phyloP scores from a whole-genome alignment of 2,113 vertebrate species.

The Aleadryas rufinucha region DNA sequence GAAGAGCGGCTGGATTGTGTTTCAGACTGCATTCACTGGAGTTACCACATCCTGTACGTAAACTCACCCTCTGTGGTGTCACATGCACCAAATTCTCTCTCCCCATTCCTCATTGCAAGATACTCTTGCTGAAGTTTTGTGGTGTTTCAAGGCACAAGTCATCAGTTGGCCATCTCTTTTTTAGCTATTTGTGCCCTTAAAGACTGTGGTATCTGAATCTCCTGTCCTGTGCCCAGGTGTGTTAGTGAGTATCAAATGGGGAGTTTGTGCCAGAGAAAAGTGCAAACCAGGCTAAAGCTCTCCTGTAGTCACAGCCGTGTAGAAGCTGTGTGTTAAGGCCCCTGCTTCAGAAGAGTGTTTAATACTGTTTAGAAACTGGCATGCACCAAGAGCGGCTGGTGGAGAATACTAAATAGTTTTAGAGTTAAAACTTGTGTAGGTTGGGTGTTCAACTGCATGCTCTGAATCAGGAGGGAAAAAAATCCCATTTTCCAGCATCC shows the following conservation, averaged over 20 bases:
- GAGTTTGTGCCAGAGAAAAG: not conserved
- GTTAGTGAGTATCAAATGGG: not conserved
- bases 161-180: not conserved
- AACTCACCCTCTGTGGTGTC: rapidly evolving
- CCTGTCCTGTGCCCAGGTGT: not conserved
- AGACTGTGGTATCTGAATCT: not conserved
- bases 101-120: not conserved
- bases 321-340: not conserved
- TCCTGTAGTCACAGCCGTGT: not conserved
- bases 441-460: not conserved
- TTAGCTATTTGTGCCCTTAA: not conserved
- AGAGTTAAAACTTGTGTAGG: not conserved
- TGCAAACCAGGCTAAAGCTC: not conserved
- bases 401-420: not conserved
- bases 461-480: not conserved
- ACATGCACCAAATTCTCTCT: not conserved
- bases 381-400: not conserved
- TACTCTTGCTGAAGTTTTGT: not conserved
- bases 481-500: not conserved
- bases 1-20: not conserved
- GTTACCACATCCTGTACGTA: not conserved
- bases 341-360: not conserved
- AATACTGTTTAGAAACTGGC: not conserved
- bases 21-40: not conserved
- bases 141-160: not conserved